A percentile compares a stretch with the other conserved stretches of the same genome.
These are phyloP conservation scores for Leucophenga varia DNA, from an alignment of 1,140 invertebrate species.

Conservation along the genomic window DNA sequence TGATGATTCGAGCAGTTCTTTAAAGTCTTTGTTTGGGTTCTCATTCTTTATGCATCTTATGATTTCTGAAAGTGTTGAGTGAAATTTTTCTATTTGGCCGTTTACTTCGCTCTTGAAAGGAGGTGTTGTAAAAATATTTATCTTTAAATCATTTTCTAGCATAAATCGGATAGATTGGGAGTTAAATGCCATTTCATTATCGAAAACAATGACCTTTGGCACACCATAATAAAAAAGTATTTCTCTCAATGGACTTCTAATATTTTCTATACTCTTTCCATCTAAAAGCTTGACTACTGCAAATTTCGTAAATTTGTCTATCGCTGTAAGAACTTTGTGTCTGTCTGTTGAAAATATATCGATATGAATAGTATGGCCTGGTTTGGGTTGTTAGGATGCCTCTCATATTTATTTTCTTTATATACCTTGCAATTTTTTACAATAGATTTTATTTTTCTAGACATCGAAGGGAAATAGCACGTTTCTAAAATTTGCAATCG, in stretches of 20 bases:
- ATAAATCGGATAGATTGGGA: slow-evolving; percentile 1
- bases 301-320: slow-evolving; percentile 16
- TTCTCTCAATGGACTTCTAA: slow-evolving; percentile 8
- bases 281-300: slow-evolving; percentile 5
- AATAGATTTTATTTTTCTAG: slow-evolving; percentile 9
- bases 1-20: too few relatives aligned
- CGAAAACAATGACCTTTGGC: slow-evolving; percentile 7
- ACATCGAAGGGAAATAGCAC: slow-evolving; percentile 12
- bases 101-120: too few relatives aligned
- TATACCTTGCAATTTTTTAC: slow-evolving; percentile 10
- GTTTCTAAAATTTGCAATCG: slow-evolving; percentile 11
- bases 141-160: slow-evolving; percentile 2
- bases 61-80: too few relatives aligned
- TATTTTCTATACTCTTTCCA: slow-evolving; percentile 8
- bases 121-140: neutral
- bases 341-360: slow-evolving; percentile 10
- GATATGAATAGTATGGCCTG: too few relatives aligned
- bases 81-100: too few relatives aligned
- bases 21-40: too few relatives aligned
- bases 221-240: slow-evolving; percentile 11
- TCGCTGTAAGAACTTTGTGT: slow-evolving; percentile 8
- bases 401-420: slow-evolving; percentile 12
- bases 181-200: slow-evolving; percentile 17
- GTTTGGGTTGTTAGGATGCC: slow-evolving; percentile 3
- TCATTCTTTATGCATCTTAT: too few relatives aligned